Evolutionary conservation across 2,797 vertebrate genomes (phyloP), one percentile per base, ranked within the genome.

Genomic region (Halcyon badia): DNA sequence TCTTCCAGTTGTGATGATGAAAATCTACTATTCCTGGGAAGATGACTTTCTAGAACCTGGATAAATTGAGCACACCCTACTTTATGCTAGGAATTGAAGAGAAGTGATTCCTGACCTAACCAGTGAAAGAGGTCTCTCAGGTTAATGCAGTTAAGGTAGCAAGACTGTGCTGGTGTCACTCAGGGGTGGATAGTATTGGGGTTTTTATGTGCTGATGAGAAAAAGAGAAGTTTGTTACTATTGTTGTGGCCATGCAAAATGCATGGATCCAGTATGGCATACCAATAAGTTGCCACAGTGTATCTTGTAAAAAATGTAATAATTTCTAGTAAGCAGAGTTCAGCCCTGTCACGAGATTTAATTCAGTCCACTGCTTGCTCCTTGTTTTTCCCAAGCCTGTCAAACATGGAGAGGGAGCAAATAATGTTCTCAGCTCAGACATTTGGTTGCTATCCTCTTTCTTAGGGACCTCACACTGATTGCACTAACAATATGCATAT

Each of bases 1-100:
- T 96, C 49, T 92, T 95, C 76, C 70, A 83, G 51, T 84, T 60
- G 58, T 56, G 87, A 52, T 71, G 81, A 97, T 79, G 91, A 89
- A 96, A 95, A 66, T 88, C 79, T 97, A 44, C 87, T 95, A 31
- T 94, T 96, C 51, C 92, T 41, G 8, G 82, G 79, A 85, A 91
- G 94, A 76, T 91, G 77, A 62, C 69, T 96, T 96, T 39, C 70
- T 96, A 87, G 79, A 96, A 87, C 87, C 64, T 10, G 31, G 90
- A 61, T 94, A 94, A 87, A 87, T 85, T 62, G 83, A 64, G 64
- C 77, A 75, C 82, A 88, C 11, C 28, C 24, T 89, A 33, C 39
- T 68, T 10, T 46, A 0, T 18, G 28, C 21, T 52, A 68, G 37
- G 37, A 41, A 42, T 1, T 42, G 65, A 71, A 92, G 76, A 41